Percentiles rank a stretch among this genome's conserved stretches.
phyloP scores from a whole-genome alignment of 2,888 invertebrate genomes.

The Petrolisthes manimaculis region DNA sequence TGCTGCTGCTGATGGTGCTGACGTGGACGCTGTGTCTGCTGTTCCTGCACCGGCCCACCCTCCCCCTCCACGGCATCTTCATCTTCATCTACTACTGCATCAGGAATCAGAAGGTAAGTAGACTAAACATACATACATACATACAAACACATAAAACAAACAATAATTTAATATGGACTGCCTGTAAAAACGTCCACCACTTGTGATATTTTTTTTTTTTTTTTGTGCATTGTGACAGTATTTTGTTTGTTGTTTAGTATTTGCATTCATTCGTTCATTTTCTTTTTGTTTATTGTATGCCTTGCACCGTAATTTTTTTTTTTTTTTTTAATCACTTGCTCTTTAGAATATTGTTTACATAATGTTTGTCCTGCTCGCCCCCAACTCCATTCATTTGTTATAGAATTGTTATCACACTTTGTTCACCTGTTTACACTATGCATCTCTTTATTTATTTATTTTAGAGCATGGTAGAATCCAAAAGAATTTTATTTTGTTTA shows the following conservation, averaged over 20 bases:
- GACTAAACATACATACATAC: neutral
- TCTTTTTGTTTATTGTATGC: neutral
- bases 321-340: neutral
- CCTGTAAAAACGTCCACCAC: neutral
- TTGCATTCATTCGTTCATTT: neutral
- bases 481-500: neutral
- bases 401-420: neutral
- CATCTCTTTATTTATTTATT: slow-evolving; percentile 1
- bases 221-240: neutral
- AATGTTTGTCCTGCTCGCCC: too few relatives aligned
- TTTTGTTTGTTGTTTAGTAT: neutral
- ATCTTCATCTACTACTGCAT: slow-evolving; percentile 66
- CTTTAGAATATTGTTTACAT: too few relatives aligned
- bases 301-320: neutral
- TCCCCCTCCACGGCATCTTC: slow-evolving; percentile 65
- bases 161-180: neutral
- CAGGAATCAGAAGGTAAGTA: slow-evolving; percentile 65
- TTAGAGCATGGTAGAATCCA: slow-evolving; percentile 13
- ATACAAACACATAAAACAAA: too few relatives aligned
- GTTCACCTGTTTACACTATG: neutral
- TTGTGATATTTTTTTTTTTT: neutral
- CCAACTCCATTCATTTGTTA: neutral
- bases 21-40: slow-evolving; percentile 66
- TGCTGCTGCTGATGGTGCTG: slow-evolving; percentile 64
- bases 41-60: slow-evolving; percentile 62